Conservation (phyloP, 1,140 invertebrate species). For the Pogonognathellus flavescens region DNA sequence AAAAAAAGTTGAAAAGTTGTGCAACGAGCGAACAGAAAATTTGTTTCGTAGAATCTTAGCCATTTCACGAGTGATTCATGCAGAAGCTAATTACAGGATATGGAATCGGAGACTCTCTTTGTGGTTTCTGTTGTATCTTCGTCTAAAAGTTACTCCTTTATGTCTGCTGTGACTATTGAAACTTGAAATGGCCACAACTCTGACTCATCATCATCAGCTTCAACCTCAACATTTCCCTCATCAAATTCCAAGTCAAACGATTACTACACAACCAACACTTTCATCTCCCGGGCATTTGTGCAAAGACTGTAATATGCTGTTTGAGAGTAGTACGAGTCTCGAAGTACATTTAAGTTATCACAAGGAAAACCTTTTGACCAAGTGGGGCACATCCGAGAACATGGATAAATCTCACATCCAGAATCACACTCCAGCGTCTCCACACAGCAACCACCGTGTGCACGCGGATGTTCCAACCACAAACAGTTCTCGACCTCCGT, state of each 20-base stretch:
- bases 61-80: slow-evolving; percentile 19
- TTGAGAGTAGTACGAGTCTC: slow-evolving; percentile 81
- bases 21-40: slow-evolving; percentile 42
- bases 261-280: slow-evolving; percentile 41
- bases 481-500: slow-evolving; percentile 14
- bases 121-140: slow-evolving; percentile 9
- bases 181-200: slow-evolving; percentile 48
- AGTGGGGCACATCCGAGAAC: slow-evolving; percentile 76
- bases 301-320: slow-evolving; percentile 80
- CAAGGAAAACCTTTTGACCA: slow-evolving; percentile 78
- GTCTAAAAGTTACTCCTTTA: slow-evolving; percentile 35
- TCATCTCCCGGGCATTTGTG: slow-evolving; percentile 71
- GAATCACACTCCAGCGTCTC: not conserved
- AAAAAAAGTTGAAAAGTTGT: slow-evolving; percentile 51
- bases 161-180: slow-evolving; percentile 22
- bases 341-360: slow-evolving; percentile 85
- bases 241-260: slow-evolving; percentile 39
- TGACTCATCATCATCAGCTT: slow-evolving; percentile 45
- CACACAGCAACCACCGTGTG: slow-evolving; percentile 67
- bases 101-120: slow-evolving; percentile 50
- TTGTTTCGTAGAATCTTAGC: slow-evolving; percentile 39
- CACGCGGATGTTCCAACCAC: slow-evolving; percentile 72
- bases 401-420: slow-evolving; percentile 8
- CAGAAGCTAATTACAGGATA: slow-evolving; percentile 51
- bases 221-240: slow-evolving; percentile 58